Evolutionary conservation across 2,113 vertebrate species (phyloP).

Genomic region (Mirounga angustirostris): DNA sequence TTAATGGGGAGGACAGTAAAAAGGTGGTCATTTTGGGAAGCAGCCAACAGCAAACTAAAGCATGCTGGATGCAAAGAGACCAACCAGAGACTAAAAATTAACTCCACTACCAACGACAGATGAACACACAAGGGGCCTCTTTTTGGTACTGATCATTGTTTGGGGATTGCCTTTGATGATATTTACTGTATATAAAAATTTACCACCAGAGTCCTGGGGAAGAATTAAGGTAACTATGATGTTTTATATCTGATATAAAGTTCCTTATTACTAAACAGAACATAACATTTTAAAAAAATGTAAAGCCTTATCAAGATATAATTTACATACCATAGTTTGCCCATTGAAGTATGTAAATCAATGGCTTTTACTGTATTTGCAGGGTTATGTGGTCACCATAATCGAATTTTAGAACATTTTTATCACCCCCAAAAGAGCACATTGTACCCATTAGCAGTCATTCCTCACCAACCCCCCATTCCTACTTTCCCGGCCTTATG

Average conservation of each 20-base stretch:
- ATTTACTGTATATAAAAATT: slow-evolving; percentile 21
- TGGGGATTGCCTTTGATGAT: not conserved
- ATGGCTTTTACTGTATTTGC: not conserved
- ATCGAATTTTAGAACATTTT: slow-evolving; percentile 13
- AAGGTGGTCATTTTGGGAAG: not conserved
- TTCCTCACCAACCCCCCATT: not conserved
- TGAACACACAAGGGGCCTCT: not conserved
- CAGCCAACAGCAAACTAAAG: slow-evolving; percentile 24
- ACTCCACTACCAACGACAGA: not conserved
- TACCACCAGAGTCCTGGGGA: slow-evolving; percentile 5
- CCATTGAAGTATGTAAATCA: not conserved
- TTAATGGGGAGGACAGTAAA: not conserved
- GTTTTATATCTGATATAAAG: slow-evolving; percentile 30
- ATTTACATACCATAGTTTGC: not conserved
- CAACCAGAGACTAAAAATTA: slow-evolving; percentile 37
- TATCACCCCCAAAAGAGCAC: not conserved
- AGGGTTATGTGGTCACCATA: not conserved
- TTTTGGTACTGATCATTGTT: not conserved
- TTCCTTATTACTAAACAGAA: not conserved
- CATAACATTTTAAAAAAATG: not conserved
- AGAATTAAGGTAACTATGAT: not conserved
- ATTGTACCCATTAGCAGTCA: not conserved
- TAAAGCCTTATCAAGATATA: slow-evolving; percentile 20
- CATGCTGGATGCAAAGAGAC: not conserved
- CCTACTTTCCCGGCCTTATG: not conserved